Conservation (phyloP, 2,797 vertebrate species). For the Trachurus trachurus region DNA sequence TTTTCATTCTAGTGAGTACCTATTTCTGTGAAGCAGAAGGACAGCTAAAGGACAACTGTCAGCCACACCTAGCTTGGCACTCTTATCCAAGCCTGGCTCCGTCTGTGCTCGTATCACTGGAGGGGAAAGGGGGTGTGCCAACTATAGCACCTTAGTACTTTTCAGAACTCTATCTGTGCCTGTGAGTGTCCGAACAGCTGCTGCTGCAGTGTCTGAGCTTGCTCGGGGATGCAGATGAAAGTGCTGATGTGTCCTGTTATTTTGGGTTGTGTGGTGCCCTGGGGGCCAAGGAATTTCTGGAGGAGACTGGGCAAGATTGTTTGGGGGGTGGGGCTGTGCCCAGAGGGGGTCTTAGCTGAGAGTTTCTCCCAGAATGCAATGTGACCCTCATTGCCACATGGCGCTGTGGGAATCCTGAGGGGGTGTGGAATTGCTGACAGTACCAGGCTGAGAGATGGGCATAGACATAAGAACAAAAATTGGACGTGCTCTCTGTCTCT, state of each 20-base stretch:
- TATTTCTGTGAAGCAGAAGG: constrained; percentile 64
- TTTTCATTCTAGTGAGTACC: constrained; percentile 18
- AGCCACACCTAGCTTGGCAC: constrained; percentile 75
- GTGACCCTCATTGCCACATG: constrained; percentile 75
- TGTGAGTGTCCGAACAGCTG: constrained; percentile 79
- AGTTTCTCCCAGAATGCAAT: constrained; percentile 80
- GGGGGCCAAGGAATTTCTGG: constrained; percentile 66
- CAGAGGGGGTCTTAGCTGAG: constrained; percentile 61
- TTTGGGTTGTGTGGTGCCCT: constrained; percentile 74
- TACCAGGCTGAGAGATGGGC: constrained; percentile 66
- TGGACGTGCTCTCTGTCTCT: constrained; percentile 47
- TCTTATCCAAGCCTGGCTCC: constrained; percentile 77
- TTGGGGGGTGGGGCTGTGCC: constrained; percentile 37
- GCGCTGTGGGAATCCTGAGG: constrained; percentile 65
- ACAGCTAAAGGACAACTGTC: constrained; percentile 75
- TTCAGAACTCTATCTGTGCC: constrained; percentile 71
- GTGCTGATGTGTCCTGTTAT: constrained; percentile 85
- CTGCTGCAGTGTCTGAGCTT: constrained; percentile 82
- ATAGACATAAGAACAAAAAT: constrained; percentile 58
- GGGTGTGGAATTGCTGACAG: constrained; percentile 70
- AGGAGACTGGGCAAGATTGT: constrained; percentile 68
- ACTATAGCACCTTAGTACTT: constrained; percentile 69
- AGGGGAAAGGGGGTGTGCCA: constrained; percentile 70
- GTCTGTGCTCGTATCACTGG: constrained; percentile 78
- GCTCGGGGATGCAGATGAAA: constrained; percentile 81